Evolutionary conservation across 2,888 invertebrate genomes (phyloP).

Genomic region (Pandemis cinnamomeana): DNA sequence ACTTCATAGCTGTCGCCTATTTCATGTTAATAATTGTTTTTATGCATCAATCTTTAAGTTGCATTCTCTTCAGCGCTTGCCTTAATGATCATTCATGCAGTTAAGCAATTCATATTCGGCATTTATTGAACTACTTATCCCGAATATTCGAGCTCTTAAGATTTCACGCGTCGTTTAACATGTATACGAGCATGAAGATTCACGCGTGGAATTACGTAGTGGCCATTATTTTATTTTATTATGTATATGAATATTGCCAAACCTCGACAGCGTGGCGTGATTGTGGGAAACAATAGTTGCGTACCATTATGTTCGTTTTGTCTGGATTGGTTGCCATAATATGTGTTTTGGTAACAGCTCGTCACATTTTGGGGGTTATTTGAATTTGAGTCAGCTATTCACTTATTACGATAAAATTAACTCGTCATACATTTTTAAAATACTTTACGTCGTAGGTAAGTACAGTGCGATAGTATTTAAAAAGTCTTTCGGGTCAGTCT

Average conservation of each 20-base stretch:
- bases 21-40: conserved; percentile 4
- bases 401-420: background rate
- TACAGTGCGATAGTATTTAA: no score
- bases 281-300: conserved; percentile 43
- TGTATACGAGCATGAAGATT: conserved; percentile 36
- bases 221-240: conserved; percentile 28
- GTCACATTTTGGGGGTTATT: background rate
- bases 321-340: background rate
- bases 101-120: conserved; percentile 37
- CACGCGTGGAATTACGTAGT: conserved; percentile 23
- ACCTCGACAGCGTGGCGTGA: conserved; percentile 40
- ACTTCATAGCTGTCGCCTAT: background rate
- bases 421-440: background rate
- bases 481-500: no score
- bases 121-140: conserved; percentile 39
- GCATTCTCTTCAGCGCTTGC: conserved; percentile 10
- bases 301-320: conserved; percentile 19
- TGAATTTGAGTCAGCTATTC: no score
- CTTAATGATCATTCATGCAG: conserved; percentile 30
- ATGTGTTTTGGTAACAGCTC: background rate
- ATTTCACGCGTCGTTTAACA: conserved; percentile 44
- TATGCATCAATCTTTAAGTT: background rate
- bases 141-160: conserved; percentile 36
- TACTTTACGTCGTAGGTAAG: no score
- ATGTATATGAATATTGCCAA: conserved; percentile 41